Base-by-base conservation (phyloP, 1,140 invertebrate species). In the Caenorhabditis inopinata region DNA sequence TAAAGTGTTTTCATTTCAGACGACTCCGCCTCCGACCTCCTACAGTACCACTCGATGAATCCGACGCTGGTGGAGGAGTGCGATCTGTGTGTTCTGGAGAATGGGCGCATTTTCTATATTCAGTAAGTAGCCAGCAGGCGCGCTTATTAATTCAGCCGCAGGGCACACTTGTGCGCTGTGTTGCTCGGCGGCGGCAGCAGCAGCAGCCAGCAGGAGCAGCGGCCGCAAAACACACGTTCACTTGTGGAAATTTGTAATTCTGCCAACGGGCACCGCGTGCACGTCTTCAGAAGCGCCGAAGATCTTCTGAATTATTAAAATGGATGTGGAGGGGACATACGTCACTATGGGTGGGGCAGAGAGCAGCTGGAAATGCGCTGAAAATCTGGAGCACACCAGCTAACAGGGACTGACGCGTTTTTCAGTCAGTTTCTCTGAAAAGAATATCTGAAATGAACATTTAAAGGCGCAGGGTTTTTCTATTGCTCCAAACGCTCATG, bases 71-170 rank as follows among this genome's bases (percentile, higher is more conserved):
- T 79, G 12, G 51, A 79, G 35, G 62, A 82, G 27, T 83, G 82
- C 49, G 82, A 83, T 49, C 79, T 83, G 6, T 83, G 82, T 49
- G 81, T 82, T 32, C 76, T 83, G 14, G 77, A 78, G 6, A 76
- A 83, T 75, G 49, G 77, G 21, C 53, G 82, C 16, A 82, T 83
- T 47, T 83, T 83, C 58, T 83, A 83, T 73, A 83, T 83, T 21
- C 74, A 81, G 82, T 83, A 25, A 49, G 82, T 78, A n/a, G n/a
- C n/a, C n/a, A n/a, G n/a, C n/a, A n/a, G n/a, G n/a, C n/a, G n/a
- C n/a, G n/a, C n/a, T n/a, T n/a, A n/a, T n/a, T n/a, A 58, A 35
- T n/a, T 16, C 35, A 14, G 7, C 12, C 27, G 14, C 12, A 9
- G 27, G 35, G 27, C 53, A 58, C 5, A 0, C 18, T 58, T 58